Evolutionary conservation across 2,888 invertebrate species (phyloP), one percentile per base, ranked within the genome.

Genomic region (Scaptodrosophila latifasciaeformis): DNA sequence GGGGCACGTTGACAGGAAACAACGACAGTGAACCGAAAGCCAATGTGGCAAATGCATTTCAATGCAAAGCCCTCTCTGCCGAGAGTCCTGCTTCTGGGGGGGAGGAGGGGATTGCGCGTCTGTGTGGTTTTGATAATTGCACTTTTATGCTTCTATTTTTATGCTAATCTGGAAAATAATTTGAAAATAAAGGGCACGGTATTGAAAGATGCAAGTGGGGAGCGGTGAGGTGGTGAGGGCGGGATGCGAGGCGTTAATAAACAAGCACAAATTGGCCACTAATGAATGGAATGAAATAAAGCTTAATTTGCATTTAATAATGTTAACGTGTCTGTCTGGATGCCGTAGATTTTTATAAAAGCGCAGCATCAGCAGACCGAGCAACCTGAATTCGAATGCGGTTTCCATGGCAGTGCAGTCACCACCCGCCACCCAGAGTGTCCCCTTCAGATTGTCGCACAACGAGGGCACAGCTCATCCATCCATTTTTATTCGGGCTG

Each of bases 251-350:
- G 57, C 50, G 43, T 49, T 50, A 61, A 78, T 74, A 78, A 75
- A 75, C 60, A 68, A 65, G 80, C 57, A 46, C 57, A 62, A 67
- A 74, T 74, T 74, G 61, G 59, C 62, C 70, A 60, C 77, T 79
- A 76, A 76, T 81, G 70, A 76, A 72, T 64, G 62, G 69, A 77
- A 65, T 69, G 70, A 74, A 67, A 76, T 72, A 77, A 79, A 80
- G 74, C 80, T 77, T 70, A 76, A 77, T 81, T 81, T 76, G 78
- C 74, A 81, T 81, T 76, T 77, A 76, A 81, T 79, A 70, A 77
- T 65, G 77, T 81, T 79, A 79, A 77, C 70, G 18, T 37, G 5
- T 9, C 35, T n/a, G 29, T 10, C 30, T 29, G 17, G n/a, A n/a
- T n/a, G n/a, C n/a, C n/a, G n/a, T n/a, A n/a, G n/a, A n/a, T n/a